A percentile compares a stretch with the other conserved stretches of the same genome.
Evolutionary conservation across 2,797 vertebrate species (phyloP).

Genomic region (Mormyrus hasselquistii): DNA sequence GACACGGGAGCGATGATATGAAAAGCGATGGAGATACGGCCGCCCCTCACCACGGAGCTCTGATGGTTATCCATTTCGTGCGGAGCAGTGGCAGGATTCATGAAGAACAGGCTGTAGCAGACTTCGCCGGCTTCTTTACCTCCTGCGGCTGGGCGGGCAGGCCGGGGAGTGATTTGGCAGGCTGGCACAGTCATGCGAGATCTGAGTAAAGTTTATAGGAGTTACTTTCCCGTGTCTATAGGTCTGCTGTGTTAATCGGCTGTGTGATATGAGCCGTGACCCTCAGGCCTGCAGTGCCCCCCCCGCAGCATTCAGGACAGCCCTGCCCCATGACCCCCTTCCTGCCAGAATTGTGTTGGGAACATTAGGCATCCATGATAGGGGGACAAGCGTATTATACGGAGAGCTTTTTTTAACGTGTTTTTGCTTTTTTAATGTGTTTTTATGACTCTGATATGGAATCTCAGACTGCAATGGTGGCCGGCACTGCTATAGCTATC

Average conservation of each 20-base stretch:
- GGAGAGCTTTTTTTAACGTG: not conserved
- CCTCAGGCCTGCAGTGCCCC: not conserved
- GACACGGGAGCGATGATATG: not conserved
- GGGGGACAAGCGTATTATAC: not conserved
- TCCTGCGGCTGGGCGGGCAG: not conserved
- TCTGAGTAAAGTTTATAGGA: slow-evolving; percentile 2
- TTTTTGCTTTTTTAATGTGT: not conserved
- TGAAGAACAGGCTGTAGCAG: not conserved
- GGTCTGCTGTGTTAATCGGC: not conserved
- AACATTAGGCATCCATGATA: not conserved
- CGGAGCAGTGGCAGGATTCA: not conserved
- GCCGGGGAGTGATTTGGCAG: not conserved
- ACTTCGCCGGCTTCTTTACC: not conserved
- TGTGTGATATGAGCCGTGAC: not conserved
- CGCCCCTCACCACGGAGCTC: not conserved
- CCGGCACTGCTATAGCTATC: not conserved
- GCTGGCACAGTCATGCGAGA: not conserved
- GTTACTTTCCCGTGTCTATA: not conserved
- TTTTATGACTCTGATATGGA: not conserved
- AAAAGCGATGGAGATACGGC: not conserved
- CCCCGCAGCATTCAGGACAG: not conserved
- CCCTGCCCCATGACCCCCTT: not conserved
- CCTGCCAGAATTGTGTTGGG: not conserved
- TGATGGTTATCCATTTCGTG: not conserved
- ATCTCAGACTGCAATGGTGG: not conserved